Evolutionary conservation across 2,888 invertebrate species (phyloP).

Genomic region (Hirtodrosophila duncani): DNA sequence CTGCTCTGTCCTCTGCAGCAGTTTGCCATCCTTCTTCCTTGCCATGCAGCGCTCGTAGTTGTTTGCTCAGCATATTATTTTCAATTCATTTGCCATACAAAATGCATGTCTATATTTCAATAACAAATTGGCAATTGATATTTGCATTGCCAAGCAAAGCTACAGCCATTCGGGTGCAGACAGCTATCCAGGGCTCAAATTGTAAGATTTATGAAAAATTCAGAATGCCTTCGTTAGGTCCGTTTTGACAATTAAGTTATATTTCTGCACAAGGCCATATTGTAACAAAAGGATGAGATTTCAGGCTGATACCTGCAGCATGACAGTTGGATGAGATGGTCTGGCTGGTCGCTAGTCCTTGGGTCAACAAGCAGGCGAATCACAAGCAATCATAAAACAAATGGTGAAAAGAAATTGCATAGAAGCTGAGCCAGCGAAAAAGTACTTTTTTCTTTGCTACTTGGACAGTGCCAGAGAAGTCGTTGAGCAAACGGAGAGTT

Average conservation of each 20-base stretch:
- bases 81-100: constrained; percentile 53
- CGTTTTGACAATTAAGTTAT: constrained; percentile 38
- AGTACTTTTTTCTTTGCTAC: constrained; percentile 2
- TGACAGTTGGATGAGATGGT: no score
- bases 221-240: constrained; percentile 12
- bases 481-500: not conserved
- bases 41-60: constrained; percentile 1
- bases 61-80: constrained; percentile 40
- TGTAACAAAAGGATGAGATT: constrained; percentile 13
- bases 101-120: constrained; percentile 66
- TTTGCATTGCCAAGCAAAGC: constrained; percentile 18
- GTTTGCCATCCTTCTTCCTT: not conserved
- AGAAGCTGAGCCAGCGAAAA: constrained; percentile 28
- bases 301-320: no score
- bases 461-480: constrained; percentile 19
- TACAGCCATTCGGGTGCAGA: constrained; percentile 23
- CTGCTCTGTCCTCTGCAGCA: no score
- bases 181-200: constrained; percentile 39
- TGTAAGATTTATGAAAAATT: constrained; percentile 47
- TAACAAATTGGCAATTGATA: constrained; percentile 61
- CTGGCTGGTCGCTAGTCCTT: no score
- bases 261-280: constrained; percentile 13
- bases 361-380: constrained; percentile 28
- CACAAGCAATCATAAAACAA: constrained; percentile 49
- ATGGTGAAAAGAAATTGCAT: constrained; percentile 28